phyloP scores from a whole-genome alignment of 2,113 vertebrate genomes.

The Colossoma macropomum region DNA sequence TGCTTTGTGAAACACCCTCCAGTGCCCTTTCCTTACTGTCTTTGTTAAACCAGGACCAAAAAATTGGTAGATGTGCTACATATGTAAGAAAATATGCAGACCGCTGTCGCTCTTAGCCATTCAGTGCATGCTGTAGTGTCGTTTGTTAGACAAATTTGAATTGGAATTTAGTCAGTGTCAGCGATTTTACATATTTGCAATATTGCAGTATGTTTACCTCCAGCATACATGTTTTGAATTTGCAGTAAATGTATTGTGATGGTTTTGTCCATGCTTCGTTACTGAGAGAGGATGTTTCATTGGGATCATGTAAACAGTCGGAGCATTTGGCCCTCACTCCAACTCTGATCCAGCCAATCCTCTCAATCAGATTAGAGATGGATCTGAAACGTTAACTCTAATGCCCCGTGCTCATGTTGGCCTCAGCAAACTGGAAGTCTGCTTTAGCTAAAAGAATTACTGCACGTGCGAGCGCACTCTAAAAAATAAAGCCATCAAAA shows the following conservation, averaged over 20 bases:
- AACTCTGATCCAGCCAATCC: not conserved
- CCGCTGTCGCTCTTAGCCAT: constrained; percentile 10
- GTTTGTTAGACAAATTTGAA: not conserved
- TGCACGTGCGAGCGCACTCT: not conserved
- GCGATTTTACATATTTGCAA: not conserved
- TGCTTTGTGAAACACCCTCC: not conserved
- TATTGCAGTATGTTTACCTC: not conserved
- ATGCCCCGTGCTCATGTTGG: not conserved
- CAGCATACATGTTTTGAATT: not conserved
- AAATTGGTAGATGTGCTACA: constrained; percentile 4
- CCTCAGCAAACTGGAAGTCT: not conserved
- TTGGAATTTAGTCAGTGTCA: not conserved
- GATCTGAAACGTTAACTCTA: not conserved
- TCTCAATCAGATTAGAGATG: not conserved
- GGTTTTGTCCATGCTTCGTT: not conserved
- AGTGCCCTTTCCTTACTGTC: not conserved
- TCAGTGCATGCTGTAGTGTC: constrained; percentile 11
- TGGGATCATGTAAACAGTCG: not conserved
- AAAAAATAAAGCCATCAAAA: not conserved
- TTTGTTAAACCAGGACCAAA: not conserved
- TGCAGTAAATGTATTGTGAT: not conserved
- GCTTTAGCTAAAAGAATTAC: not conserved
- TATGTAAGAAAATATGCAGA: not conserved
- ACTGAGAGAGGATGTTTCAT: too few relatives aligned
- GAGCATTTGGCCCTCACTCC: not conserved